These are phyloP conservation scores for Paramuricea clavata DNA, from an alignment of 92 coral and sea anemone genomes.

Conservation along the genomic window DNA sequence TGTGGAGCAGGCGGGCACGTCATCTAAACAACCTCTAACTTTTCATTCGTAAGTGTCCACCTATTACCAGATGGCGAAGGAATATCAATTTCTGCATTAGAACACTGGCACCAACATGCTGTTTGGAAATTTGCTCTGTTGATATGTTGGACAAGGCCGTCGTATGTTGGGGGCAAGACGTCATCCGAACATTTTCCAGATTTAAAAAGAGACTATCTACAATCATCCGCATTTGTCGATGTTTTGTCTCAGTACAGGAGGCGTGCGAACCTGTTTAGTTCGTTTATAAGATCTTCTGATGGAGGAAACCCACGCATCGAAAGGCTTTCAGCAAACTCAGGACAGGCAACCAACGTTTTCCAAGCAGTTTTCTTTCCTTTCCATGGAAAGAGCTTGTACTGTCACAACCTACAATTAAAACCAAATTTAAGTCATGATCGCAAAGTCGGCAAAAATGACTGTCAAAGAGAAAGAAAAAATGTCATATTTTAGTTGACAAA, in stretches of 20 bases:
- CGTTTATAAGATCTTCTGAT: slow-evolving; percentile 11
- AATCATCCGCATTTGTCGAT: slow-evolving; percentile 38
- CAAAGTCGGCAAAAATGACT: no score
- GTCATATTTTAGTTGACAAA: no score
- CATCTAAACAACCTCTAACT: slow-evolving; percentile 26
- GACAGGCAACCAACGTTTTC: slow-evolving; percentile 8
- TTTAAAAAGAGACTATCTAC: slow-evolving; percentile 40
- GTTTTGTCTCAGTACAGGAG: slow-evolving; percentile 42
- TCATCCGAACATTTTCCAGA: slow-evolving; percentile 60
- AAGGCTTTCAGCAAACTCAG: slow-evolving; percentile 10
- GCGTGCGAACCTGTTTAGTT: slow-evolving; percentile 37
- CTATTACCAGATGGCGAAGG: slow-evolving; percentile 51
- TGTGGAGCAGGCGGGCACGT: slow-evolving; percentile 49
- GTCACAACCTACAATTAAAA: slow-evolving; percentile 58
- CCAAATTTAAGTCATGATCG: no score
- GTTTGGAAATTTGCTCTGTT: slow-evolving; percentile 47
- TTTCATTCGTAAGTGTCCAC: slow-evolving; percentile 24
- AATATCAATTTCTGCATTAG: slow-evolving; percentile 7
- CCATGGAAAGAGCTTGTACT: slow-evolving; percentile 42
- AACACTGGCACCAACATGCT: slow-evolving; percentile 41
- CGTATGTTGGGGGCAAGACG: slow-evolving; percentile 49
- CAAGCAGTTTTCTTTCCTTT: slow-evolving; percentile 23
- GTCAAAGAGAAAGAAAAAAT: no score
- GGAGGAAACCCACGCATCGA: slow-evolving; percentile 12
- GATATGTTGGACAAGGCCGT: slow-evolving; percentile 42